phyloP scores from a whole-genome alignment of 1,140 invertebrate genomes.

The Panonychus citri region DNA sequence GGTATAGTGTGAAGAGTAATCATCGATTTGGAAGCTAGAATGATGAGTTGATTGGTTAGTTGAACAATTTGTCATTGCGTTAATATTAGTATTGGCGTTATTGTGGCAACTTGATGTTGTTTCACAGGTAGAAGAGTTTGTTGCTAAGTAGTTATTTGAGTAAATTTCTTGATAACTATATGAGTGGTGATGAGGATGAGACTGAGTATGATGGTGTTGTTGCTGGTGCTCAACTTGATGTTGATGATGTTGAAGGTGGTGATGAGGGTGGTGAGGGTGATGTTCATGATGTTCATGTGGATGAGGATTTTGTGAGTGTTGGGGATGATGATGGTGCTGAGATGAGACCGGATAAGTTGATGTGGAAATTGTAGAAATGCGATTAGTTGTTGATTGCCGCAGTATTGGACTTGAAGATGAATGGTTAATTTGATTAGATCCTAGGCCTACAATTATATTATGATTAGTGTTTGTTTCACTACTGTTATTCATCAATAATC shows the following conservation, averaged over 20 bases:
- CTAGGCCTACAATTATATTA: not conserved
- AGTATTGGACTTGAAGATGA: not conserved
- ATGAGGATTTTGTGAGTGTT: too few species aligned
- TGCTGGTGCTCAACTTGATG: not conserved
- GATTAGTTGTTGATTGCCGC: not conserved
- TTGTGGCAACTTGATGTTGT: not conserved
- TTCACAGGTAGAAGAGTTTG: not conserved
- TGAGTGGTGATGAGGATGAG: not conserved
- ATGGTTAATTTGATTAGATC: not conserved
- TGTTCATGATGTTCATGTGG: too few species aligned
- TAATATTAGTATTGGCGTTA: not conserved
- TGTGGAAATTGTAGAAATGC: not conserved
- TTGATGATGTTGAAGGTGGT: too few species aligned
- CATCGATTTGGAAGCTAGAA: too few species aligned
- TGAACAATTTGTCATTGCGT: not conserved
- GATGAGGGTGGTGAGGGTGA: too few species aligned
- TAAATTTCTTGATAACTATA: not conserved
- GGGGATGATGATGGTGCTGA: too few species aligned
- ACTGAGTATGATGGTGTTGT: not conserved
- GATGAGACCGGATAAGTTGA: too few species aligned
- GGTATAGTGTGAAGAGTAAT: slow-evolving; percentile 3
- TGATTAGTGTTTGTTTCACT: not conserved
- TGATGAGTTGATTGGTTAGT: not conserved
- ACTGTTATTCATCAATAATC: too few species aligned
- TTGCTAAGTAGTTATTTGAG: not conserved